Percentiles rank a stretch among this genome's conserved stretches.
phyloP scores from a whole-genome alignment of 1,140 invertebrate genomes.

The Cotesia glomerata region DNA sequence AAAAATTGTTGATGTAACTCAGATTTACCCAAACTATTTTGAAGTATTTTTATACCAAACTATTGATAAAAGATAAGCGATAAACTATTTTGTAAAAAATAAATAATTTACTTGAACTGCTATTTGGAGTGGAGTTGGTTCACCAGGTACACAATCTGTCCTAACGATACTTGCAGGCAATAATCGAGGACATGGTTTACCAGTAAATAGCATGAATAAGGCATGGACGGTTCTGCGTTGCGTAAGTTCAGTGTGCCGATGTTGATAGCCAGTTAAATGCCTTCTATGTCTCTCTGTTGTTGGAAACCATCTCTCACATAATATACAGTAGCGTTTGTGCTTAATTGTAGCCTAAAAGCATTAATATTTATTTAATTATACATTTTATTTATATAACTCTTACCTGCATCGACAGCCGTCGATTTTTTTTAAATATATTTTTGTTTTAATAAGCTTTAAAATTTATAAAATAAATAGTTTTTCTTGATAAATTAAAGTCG shows the following conservation, averaged over 20 bases:
- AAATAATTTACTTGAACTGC: constrained; percentile 55
- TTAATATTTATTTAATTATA: constrained; percentile 22
- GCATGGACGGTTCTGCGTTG: constrained; percentile 61
- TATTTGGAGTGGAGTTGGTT: constrained; percentile 60
- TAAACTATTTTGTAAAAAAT: neutral
- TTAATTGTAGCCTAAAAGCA: constrained; percentile 55
- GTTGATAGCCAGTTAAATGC: constrained; percentile 59
- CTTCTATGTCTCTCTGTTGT: constrained; percentile 51
- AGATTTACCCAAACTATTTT: too few species aligned
- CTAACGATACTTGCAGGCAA: constrained; percentile 50
- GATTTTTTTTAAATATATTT: too few species aligned
- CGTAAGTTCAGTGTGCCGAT: constrained; percentile 57
- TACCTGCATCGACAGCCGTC: too few species aligned
- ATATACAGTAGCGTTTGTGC: constrained; percentile 55
- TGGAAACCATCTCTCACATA: constrained; percentile 61
- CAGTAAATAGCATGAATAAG: constrained; percentile 60
- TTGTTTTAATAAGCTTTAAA: too few species aligned
- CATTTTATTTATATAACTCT: neutral
- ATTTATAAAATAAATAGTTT: too few species aligned
- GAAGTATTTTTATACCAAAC: too few species aligned
- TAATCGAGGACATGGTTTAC: constrained; percentile 57
- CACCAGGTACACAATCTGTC: constrained; percentile 54
- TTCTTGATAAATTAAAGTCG: too few species aligned
- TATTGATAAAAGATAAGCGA: too few species aligned
- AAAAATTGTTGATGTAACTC: too few species aligned